A percentile compares a stretch with the other conserved stretches of the same genome.
phyloP scores from a whole-genome alignment of 2,888 invertebrate species.

The Lymantria monacha region DNA sequence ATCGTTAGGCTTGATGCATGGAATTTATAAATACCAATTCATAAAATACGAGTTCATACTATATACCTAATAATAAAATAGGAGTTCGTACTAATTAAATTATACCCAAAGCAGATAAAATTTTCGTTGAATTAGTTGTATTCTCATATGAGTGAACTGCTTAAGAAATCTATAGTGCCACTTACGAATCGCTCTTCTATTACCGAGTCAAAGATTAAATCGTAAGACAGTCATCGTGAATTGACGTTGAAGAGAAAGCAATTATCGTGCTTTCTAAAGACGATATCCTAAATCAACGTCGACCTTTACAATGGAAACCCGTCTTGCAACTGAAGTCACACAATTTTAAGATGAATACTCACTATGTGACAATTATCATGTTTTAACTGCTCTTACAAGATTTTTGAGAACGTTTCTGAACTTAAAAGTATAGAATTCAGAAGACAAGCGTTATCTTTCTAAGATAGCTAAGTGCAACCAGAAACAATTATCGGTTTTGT shows the following conservation, averaged over 20 bases:
- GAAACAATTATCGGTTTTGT: no score
- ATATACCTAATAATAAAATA: no score
- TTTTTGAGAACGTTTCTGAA: no score
- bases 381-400: no score
- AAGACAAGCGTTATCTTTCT: background rate
- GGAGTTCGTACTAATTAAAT: no score
- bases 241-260: constrained; percentile 33
- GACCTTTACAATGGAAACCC: constrained; percentile 43
- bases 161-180: constrained; percentile 1
- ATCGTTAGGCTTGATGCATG: no score
- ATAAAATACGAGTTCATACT: no score
- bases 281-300: constrained; percentile 31
- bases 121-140: background rate
- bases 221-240: constrained; percentile 16
- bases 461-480: no score
- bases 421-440: no score
- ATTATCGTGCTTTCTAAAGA: constrained; percentile 28
- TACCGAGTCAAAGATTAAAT: constrained; percentile 19
- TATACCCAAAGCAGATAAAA: background rate
- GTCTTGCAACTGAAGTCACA: constrained; percentile 26
- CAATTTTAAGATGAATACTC: background rate
- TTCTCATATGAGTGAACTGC: constrained; percentile 3
- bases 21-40: no score
- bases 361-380: background rate
- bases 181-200: constrained; percentile 9